A percentile compares a stretch with the other conserved stretches of the same genome.
phyloP scores from a whole-genome alignment of 2,797 vertebrate genomes.

The Sebastes umbrosus region DNA sequence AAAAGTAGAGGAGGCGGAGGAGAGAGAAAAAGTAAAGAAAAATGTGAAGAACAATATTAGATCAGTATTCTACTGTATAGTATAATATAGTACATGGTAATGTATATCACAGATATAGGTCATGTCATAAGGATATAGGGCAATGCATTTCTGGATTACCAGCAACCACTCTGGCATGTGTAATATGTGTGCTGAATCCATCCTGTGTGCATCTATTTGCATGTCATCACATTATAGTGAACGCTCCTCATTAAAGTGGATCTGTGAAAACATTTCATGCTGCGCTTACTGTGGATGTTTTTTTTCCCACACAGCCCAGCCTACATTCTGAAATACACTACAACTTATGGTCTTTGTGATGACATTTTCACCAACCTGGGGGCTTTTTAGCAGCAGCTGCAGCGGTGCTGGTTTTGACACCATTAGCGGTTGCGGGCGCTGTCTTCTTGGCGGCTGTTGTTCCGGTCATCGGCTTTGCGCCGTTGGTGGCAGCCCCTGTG shows the following conservation, averaged over 20 bases:
- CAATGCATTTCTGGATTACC: conserved; percentile 45
- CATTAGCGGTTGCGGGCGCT: conserved; percentile 50
- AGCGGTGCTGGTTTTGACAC: conserved; percentile 67
- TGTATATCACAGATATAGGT: conserved; percentile 29
- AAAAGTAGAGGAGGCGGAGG: not conserved
- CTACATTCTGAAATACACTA: not conserved
- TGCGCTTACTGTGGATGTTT: not conserved
- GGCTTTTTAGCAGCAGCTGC: conserved; percentile 70
- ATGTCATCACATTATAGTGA: conserved; percentile 31
- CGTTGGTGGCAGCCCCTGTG: conserved; percentile 43
- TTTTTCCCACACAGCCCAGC: not conserved
- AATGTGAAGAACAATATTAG: not conserved
- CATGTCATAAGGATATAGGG: conserved; percentile 41
- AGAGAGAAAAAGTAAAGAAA: too few relatives aligned
- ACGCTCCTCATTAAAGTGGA: conserved; percentile 13
- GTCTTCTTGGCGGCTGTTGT: conserved; percentile 69
- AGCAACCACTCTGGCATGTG: conserved; percentile 45
- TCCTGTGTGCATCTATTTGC: conserved; percentile 24
- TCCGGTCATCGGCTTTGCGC: conserved; percentile 62
- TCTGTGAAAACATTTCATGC: conserved; percentile 20
- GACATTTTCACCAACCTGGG: conserved; percentile 69
- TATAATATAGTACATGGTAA: not conserved
- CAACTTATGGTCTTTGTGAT: not conserved
- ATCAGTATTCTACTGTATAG: not conserved
- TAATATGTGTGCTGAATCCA: conserved; percentile 47